Evolutionary conservation across 2,888 invertebrate genomes (phyloP), one percentile per base, ranked within the genome.

Genomic region (Eupithecia vulgata): DNA sequence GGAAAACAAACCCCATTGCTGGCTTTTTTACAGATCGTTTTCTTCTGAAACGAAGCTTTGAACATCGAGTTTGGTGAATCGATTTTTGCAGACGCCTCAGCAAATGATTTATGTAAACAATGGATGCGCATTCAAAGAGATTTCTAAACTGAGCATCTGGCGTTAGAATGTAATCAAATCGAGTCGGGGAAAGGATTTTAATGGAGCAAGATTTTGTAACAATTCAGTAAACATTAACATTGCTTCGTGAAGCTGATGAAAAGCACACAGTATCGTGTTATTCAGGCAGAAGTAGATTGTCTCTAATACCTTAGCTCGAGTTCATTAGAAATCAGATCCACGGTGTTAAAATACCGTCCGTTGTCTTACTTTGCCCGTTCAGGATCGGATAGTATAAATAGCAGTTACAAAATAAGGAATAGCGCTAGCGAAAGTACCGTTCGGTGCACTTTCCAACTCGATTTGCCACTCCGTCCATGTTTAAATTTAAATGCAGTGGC

Each of bases 61-160:
- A 77, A 72, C 76, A 78, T 74, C 71, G 71, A 77, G 70, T 75
- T 75, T 73, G 74, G 72, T 74, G 75, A 79, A 75, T 76, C 71
- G 76, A 74, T 77, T 79, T 79, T 79, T 75, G 78, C 80, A 77
- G 78, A 74, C 70, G 74, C 76, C 73, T 73, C 72, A 78, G 68
- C 73, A 77, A 78, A 80, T 81, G 79, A 81, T 82, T 81, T 81
- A 82, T 79, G 76, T 80, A 81, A 83, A 80, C 80, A 72, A 79
- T 78, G 73, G 75, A 74, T 78, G 79, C 76, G 71, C 76, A 65
- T 77, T 82, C 80, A 82, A 83, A 85, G 76, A 74, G 79, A 82
- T 83, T 81, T 79, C 65, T 81, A 82, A 82, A 83, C 75, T 74
- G 81, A 85, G 80, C 87, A 88, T 85, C 85, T 87, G 87, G 85